Evolutionary conservation across 2,888 invertebrate genomes (phyloP), one percentile per base, ranked within the genome.

Genomic region (Philonicus albiceps): DNA sequence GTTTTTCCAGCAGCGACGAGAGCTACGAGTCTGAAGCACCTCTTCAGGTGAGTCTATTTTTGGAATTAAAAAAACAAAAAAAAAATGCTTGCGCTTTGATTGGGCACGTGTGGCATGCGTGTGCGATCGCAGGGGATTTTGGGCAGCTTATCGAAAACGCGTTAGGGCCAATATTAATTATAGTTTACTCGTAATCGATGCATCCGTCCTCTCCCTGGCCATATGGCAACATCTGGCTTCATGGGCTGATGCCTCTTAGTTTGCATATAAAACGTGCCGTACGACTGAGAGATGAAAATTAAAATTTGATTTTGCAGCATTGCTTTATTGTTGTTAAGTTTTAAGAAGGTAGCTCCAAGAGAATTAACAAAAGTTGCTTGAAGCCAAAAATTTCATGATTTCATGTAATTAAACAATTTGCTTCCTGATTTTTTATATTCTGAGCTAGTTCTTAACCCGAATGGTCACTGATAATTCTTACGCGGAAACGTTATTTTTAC

Each of bases 1-100:
- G 90, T 64, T 90, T 88, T 88, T 90, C 90, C 6, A 90, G 90
- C 87, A 90, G 90, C 87, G 90, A 90, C 88, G 90, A 90, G 87
- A 90, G 90, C 87, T 89, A 89, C 87, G 90, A 90, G 88, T 90
- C 90, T 53, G 90, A 90, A 88, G 89, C 89, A 87, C 89, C 90
- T 73, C 88, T 89, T 88, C 89, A 90, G 90, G 90, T 90, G 89
- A 88, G 83, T 37, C 49, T 75, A 78, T 78, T 78, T 78, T 78
- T 30, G 49, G 78, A 30, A 49, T 78, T 49, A 27, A 2, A n/a
- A n/a, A n/a, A n/a, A n/a, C n/a, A n/a, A n/a, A n/a, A n/a, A n/a
- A n/a, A n/a, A n/a, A 34, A 31, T 64, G 49, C 3, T 49, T 49
- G 27, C 64, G 27, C 64, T 64, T 64, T 27, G 64, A 64, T 64